Evolutionary conservation across 2,797 vertebrate genomes (phyloP), one percentile per base, ranked within the genome.

Genomic region (Tragopan temminckii): DNA sequence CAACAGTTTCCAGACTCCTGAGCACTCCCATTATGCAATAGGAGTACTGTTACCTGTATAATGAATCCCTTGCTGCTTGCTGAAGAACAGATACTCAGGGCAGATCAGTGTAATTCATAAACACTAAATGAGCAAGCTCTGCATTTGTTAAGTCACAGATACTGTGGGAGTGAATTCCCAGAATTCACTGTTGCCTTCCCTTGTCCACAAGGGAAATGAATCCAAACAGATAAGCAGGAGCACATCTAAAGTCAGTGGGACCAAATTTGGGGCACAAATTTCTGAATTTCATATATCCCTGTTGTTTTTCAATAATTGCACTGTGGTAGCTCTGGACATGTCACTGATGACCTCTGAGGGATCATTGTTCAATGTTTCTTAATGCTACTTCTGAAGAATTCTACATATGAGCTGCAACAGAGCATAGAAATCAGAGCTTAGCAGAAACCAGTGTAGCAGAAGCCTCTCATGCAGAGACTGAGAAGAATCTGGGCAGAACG

Each of bases 391-490:
- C 33, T 72, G 16, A 43, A 48, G 19, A 8, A 9, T 72, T 62
- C 29, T n/a, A 13, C 24, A 19, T 1, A 0, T 9, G n/a, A 24
- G 15, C 29, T 64, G 12, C 3, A 13, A 13, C 0, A 5, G 25
- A 25, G 25, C 23, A 13, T 17, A 59, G 45, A 13, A 7, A 46
- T 6, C 19, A 79, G 68, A 67, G n/a, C 19, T 75, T 53, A 46
- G 27, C 45, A 53, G 42, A 55, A 43, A 7, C n/a, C 45, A 17
- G 45, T 68, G 45, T 61, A 25, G 40, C 27, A 57, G 15, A 31
- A 52, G 15, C 78, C 57, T 62, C 38, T 78, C 33, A 14, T 38
- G n/a, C 13, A 84, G 59, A 85, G n/a, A 11, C 38, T 31, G 29
- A 16, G 20, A 36, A 85, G 35, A 64, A 4, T 9, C 29, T 70